These are phyloP conservation scores for Bemisia tabaci DNA, from an alignment of 1,140 invertebrate species.

Conservation along the genomic window DNA sequence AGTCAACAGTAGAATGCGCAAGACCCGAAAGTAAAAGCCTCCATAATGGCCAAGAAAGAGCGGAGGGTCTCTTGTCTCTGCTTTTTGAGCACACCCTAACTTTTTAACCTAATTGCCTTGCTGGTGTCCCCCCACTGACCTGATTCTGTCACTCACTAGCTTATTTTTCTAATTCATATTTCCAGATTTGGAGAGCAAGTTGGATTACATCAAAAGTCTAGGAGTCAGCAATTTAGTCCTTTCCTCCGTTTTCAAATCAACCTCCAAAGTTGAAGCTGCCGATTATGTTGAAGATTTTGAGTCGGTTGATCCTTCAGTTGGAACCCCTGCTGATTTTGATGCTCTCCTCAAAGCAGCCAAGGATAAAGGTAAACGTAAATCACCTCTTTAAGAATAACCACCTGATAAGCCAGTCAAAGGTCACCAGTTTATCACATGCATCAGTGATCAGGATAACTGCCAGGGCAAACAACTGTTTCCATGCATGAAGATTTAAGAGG, in stretches of 20 bases:
- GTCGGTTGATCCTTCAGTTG: slow-evolving; percentile 33
- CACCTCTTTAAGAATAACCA: neutral
- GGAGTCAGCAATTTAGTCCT: slow-evolving; percentile 40
- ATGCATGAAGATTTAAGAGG: too few species aligned
- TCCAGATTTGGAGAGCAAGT: slow-evolving; percentile 29
- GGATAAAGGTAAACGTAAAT: slow-evolving; percentile 16
- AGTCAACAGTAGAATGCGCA: neutral
- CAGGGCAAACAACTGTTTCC: too few species aligned
- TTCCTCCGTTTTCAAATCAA: slow-evolving; percentile 35
- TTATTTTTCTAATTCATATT: too few species aligned
- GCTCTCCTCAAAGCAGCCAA: slow-evolving; percentile 23
- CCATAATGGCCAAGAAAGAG: too few species aligned
- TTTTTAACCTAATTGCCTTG: too few species aligned
- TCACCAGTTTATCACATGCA: neutral
- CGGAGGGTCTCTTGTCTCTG: too few species aligned
- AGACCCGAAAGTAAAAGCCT: too few species aligned
- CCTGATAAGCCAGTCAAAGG: neutral
- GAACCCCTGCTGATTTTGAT: slow-evolving; percentile 35
- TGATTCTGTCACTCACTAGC: too few species aligned
- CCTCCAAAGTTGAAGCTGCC: slow-evolving; percentile 29
- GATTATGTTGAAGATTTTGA: slow-evolving; percentile 35
- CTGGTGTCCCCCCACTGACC: too few species aligned
- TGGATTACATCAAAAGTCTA: slow-evolving; percentile 35
- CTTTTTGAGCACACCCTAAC: too few species aligned
- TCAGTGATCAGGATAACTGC: too few species aligned